Evolutionary conservation across 2,888 invertebrate genomes (phyloP).

Genomic region (Andrena fulva): DNA sequence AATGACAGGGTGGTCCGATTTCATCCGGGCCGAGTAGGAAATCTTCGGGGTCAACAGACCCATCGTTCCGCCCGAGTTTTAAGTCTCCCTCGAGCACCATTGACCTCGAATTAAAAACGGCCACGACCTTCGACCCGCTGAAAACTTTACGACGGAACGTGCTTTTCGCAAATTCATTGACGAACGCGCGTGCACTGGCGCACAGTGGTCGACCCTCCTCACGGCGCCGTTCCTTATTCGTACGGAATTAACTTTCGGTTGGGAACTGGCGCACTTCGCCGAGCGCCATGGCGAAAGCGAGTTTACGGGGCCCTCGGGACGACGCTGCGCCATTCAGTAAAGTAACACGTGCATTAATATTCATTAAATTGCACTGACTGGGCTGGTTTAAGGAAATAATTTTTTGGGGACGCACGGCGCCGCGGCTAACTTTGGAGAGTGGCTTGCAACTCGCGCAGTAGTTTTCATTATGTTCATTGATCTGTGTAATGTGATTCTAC

Average conservation of each 20-base stretch:
- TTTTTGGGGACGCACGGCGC: neutral
- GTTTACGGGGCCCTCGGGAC: conserved; percentile 44
- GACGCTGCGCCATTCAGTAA: conserved; percentile 31
- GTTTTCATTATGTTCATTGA: neutral
- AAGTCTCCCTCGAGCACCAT: conserved; percentile 71
- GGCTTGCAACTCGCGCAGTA: neutral
- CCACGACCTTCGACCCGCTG: conserved; percentile 62
- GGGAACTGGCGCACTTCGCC: conserved; percentile 9
- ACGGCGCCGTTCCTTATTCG: conserved; percentile 22
- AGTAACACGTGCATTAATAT: conserved; percentile 52
- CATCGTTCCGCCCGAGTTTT: conserved; percentile 71
- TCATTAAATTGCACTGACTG: conserved; percentile 45
- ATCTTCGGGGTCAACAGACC: conserved; percentile 76
- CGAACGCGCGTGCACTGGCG: conserved; percentile 3
- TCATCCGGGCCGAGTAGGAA: conserved; percentile 69
- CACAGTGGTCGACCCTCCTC: neutral
- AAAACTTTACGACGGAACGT: conserved; percentile 54
- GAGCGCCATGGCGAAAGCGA: conserved; percentile 12
- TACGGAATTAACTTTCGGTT: conserved; percentile 38
- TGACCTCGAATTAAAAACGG: conserved; percentile 73
- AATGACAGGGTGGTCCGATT: conserved; percentile 79
- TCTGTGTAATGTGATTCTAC: neutral
- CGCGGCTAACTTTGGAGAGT: conserved; percentile 1
- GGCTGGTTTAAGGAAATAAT: conserved; percentile 17
- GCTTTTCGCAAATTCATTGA: conserved; percentile 52